Evolutionary conservation across 2,888 invertebrate genomes (phyloP).

Genomic region (Autographa gamma): DNA sequence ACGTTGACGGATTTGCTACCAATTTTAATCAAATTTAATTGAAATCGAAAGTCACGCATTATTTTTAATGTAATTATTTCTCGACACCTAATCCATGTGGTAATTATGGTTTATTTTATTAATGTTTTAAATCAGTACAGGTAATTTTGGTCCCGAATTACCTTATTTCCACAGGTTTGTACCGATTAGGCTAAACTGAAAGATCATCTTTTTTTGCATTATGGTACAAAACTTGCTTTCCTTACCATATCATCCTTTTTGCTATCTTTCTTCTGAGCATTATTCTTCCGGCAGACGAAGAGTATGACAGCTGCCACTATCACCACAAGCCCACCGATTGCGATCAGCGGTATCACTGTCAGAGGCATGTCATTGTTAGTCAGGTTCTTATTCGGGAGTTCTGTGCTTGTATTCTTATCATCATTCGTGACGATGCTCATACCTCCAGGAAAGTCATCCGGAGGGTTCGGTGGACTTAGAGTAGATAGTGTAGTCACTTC

Average conservation of each 20-base stretch:
- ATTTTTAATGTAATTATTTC: background rate
- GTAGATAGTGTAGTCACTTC: conserved; percentile 70
- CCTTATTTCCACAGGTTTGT: too few species aligned
- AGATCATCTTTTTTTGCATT: background rate
- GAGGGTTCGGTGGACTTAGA: conserved; percentile 68
- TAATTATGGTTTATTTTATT: background rate
- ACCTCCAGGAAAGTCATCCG: conserved; percentile 69
- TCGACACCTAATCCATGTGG: background rate
- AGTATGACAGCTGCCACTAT: conserved; percentile 91
- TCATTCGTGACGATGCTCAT: conserved; percentile 63
- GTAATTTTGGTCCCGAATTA: too few species aligned
- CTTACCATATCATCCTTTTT: conserved; percentile 93
- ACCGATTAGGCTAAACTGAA: too few species aligned
- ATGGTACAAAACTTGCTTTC: background rate
- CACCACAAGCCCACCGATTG: conserved; percentile 91
- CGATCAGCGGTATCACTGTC: conserved; percentile 92
- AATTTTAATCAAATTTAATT: background rate
- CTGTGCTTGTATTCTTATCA: conserved; percentile 68
- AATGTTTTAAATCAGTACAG: too few species aligned
- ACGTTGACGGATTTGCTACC: background rate
- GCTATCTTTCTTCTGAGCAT: conserved; percentile 89
- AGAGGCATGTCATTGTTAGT: conserved; percentile 88
- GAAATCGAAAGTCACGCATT: background rate
- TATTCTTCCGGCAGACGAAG: conserved; percentile 92
- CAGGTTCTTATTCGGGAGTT: conserved; percentile 76